These are phyloP conservation scores for Eueides isabella DNA, from an alignment of 1,140 invertebrate genomes.

Conservation along the genomic window DNA sequence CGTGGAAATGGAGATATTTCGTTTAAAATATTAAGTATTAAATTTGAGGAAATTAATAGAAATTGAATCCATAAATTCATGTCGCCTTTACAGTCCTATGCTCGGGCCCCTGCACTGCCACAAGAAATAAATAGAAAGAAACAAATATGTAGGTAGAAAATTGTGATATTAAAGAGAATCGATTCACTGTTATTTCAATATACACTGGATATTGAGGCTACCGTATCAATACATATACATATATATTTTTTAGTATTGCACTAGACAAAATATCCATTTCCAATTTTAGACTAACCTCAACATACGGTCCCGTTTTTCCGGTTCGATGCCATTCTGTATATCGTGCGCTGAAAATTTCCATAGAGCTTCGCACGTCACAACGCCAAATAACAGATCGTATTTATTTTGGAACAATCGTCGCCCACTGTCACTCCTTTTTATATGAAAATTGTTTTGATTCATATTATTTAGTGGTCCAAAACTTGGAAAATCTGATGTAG, in stretches of 20 bases:
- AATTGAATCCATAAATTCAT: too few species aligned
- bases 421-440: conserved; percentile 60
- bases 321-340: conserved; percentile 94
- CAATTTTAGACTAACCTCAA: conserved; percentile 80
- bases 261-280: background rate
- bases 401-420: conserved; percentile 80
- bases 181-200: background rate
- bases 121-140: too few species aligned
- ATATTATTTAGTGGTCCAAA: conserved; percentile 78
- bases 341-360: conserved; percentile 93
- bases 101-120: too few species aligned
- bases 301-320: conserved; percentile 93
- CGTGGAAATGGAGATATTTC: too few species aligned
- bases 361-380: conserved; percentile 92
- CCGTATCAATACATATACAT: background rate
- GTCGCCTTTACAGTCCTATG: too few species aligned
- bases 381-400: conserved; percentile 92
- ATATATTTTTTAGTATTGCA: background rate
- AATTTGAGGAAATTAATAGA: too few species aligned
- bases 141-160: background rate
- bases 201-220: background rate
- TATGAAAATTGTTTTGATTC: conserved; percentile 64
- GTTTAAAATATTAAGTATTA: too few species aligned
- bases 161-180: background rate
- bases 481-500: conserved; percentile 86